Percentiles rank a stretch among this genome's conserved stretches.
Conservation (phyloP, 92 coral and sea anemone genomes). For the Virgularia gustaviana region DNA sequence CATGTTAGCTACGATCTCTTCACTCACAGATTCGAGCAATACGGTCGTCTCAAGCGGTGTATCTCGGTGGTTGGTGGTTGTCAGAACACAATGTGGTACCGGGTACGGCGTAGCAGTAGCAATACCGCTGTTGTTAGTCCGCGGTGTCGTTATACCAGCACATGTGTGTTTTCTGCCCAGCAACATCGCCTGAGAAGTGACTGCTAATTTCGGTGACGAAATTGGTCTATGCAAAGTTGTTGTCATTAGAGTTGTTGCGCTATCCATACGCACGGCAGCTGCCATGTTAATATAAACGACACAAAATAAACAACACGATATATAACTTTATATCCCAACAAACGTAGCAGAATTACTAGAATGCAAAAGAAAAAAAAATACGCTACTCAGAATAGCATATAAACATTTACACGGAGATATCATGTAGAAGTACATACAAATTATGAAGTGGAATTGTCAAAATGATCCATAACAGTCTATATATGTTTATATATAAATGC, state of each 20-base stretch:
- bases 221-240: slow-evolving; percentile 14
- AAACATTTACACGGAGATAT: background rate
- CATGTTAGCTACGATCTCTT: slow-evolving; percentile 57
- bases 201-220: slow-evolving; percentile 29
- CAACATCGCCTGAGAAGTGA: slow-evolving; percentile 12
- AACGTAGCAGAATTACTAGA: background rate
- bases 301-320: background rate
- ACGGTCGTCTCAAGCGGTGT: background rate
- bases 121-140: background rate
- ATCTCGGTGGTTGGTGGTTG: background rate
- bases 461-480: too few relatives aligned
- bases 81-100: slow-evolving; percentile 26
- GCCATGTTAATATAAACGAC: background rate
- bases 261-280: slow-evolving; percentile 11
- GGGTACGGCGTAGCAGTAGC: background rate
- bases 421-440: background rate
- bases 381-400: background rate
- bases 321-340: background rate
- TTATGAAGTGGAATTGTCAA: too few relatives aligned
- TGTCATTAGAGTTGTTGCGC: slow-evolving; percentile 26
- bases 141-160: background rate
- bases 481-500: too few relatives aligned
- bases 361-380: background rate
- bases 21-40: slow-evolving; percentile 50
- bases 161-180: background rate